Evolutionary conservation across 2,888 invertebrate genomes (phyloP), one percentile per base, ranked within the genome.

Genomic region (Meandrusa payeni): DNA sequence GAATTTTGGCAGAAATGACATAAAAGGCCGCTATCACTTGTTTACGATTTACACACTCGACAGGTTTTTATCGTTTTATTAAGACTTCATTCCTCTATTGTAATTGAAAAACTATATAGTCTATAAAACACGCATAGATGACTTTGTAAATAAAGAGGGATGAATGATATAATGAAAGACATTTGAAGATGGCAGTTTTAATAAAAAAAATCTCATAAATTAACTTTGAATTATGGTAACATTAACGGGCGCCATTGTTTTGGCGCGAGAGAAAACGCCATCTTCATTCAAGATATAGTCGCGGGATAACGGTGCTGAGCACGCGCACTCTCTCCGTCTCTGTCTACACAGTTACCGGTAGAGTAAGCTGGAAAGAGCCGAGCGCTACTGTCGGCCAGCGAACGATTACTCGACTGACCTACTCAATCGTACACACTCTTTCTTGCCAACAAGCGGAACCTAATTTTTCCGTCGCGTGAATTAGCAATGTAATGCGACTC

Each of bases 371-470:
- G 70, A 78, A 34, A 54, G 71, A 57, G 77, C 79, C 48, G 46
- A 61, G 19, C 17, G 63, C 68, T 69, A 74, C 73, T 76, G 71
- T 66, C 72, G 69, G 72, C 73, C 72, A 65, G 77, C 76, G 75
- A 78, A 70, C 75, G 69, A 81, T 83, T 83, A 86, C 83, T 86
- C 86, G 87, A 87, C 76, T 88, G 88, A 88, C 88, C 88, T 85
- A 88, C 86, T 87, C 82, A 76, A 70, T 61, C 59, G 74, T 69
- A 76, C 80, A 86, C 77, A 88, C 89, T 90, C 89, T 89, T 89
- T 89, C 89, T 89, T 82, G 54, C 42, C 79, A 68, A 77, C 82
- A 82, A 83, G 73, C 76, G 81, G 76, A 82, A 88, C 86, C 88
- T 86, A 85, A 85, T 87, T 88, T 80, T 80, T 75, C 71, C 76